A percentile compares a stretch with the other conserved stretches of the same genome.
These are phyloP conservation scores for Drosophila quadrilineata DNA, from an alignment of 1,140 invertebrate genomes.

Conservation along the genomic window DNA sequence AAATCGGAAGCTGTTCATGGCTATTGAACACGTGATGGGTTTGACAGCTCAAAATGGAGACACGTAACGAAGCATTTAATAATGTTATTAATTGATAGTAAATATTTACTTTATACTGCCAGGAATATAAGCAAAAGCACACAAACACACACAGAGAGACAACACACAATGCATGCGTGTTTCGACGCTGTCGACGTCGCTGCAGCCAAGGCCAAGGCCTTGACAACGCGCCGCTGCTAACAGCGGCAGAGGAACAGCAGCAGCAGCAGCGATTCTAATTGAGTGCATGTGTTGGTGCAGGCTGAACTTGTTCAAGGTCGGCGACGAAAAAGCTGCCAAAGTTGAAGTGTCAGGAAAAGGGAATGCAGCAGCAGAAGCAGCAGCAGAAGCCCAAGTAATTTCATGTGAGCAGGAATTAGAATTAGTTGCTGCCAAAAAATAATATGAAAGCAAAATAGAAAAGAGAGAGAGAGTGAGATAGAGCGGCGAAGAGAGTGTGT, in stretches of 20 bases:
- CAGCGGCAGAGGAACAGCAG: background rate
- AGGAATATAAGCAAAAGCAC: background rate
- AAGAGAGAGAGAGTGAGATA: background rate
- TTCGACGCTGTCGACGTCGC: slow-evolving; percentile 5
- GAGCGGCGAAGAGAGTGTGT: background rate
- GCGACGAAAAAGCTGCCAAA: slow-evolving; percentile 35
- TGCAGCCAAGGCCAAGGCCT: slow-evolving; percentile 47
- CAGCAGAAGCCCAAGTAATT: slow-evolving; percentile 11
- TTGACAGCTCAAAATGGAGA: too few species aligned
- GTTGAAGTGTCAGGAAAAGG: slow-evolving; percentile 24
- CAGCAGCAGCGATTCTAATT: background rate
- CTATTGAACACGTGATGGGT: slow-evolving; percentile 45
- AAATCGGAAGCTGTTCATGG: slow-evolving; percentile 36
- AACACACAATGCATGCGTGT: background rate
- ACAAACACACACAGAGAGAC: background rate
- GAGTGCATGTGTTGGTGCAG: slow-evolving; percentile 36
- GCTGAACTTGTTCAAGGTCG: slow-evolving; percentile 75
- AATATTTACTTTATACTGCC: slow-evolving; percentile 26
- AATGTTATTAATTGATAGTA: slow-evolving; percentile 25
- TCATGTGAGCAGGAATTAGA: slow-evolving; percentile 11
- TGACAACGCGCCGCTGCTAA: background rate
- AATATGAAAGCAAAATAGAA: background rate
- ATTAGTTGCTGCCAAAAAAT: slow-evolving; percentile 11
- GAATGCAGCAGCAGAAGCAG: too few species aligned
- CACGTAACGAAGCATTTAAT: slow-evolving; percentile 14